A percentile compares a stretch with the other conserved stretches of the same genome.
phyloP scores from a whole-genome alignment of 2,113 vertebrate species.

The Caranx melampygus region DNA sequence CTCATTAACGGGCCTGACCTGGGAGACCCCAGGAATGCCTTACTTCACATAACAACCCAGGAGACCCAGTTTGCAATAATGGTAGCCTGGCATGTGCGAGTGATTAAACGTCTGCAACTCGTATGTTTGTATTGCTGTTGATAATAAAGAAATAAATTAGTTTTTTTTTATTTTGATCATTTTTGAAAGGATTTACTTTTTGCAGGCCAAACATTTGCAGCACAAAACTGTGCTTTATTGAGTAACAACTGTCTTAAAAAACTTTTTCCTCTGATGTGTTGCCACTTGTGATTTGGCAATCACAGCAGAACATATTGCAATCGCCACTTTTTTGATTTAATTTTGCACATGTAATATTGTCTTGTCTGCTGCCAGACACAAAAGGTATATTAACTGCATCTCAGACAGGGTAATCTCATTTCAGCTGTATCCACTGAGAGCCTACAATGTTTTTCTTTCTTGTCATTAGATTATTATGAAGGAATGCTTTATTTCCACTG shows the following conservation, averaged over 20 bases:
- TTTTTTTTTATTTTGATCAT: neutral
- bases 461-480: slow-evolving; percentile 41
- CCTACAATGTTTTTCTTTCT: slow-evolving; percentile 7
- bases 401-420: slow-evolving; percentile 39
- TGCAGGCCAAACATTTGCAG: neutral
- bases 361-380: slow-evolving; percentile 1
- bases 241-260: neutral
- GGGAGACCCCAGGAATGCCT: slow-evolving; percentile 68
- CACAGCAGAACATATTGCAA: slow-evolving; percentile 16
- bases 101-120: slow-evolving; percentile 18
- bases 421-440: slow-evolving; percentile 19
- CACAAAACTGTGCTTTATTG: slow-evolving; percentile 1
- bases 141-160: neutral
- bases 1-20: slow-evolving; percentile 75
- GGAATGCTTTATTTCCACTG: slow-evolving; percentile 1
- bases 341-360: slow-evolving; percentile 23
- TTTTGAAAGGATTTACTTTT: neutral
- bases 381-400: slow-evolving; percentile 15
- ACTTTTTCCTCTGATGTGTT: neutral
- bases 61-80: slow-evolving; percentile 62
- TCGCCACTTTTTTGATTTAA: slow-evolving; percentile 19
- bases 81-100: slow-evolving; percentile 66
- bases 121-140: neutral
- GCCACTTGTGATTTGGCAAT: slow-evolving; percentile 26
- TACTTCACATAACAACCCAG: slow-evolving; percentile 39